These are phyloP conservation scores for Ooceraea biroi DNA, from an alignment of 1,140 invertebrate species.

Conservation along the genomic window DNA sequence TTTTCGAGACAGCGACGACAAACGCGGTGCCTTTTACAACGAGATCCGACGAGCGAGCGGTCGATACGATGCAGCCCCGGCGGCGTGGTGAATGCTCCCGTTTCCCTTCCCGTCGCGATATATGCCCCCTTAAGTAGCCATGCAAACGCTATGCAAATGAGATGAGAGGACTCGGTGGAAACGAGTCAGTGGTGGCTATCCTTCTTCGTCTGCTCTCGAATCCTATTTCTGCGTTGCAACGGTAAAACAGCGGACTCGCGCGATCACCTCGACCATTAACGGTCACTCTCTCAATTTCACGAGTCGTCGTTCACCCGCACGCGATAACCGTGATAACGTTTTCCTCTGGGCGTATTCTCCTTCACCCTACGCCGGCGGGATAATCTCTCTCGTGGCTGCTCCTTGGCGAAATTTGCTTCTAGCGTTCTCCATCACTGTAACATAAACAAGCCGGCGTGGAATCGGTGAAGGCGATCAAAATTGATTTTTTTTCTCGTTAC, in stretches of 20 bases:
- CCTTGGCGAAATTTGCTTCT: no score
- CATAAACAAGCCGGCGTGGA: no score
- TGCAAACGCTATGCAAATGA: conserved; percentile 62
- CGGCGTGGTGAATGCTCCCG: conserved; percentile 70
- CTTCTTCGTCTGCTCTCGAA: conserved; percentile 5
- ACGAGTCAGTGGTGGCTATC: conserved; percentile 40
- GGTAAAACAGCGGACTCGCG: conserved; percentile 6
- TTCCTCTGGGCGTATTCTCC: background rate
- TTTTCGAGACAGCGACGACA: conserved; percentile 54
- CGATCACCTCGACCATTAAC: background rate
- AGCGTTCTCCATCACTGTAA: no score
- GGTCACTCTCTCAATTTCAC: conserved; percentile 5
- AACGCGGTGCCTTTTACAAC: conserved; percentile 79
- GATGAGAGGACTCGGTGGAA: conserved; percentile 35
- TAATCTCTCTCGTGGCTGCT: background rate
- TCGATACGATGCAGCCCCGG: conserved; percentile 24
- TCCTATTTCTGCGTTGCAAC: conserved; percentile 9
- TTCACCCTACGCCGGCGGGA: background rate
- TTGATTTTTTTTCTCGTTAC: conserved; percentile 9
- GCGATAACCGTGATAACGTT: no score
- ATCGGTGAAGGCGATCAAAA: no score
- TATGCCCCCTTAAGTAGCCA: conserved; percentile 61
- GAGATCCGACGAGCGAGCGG: conserved; percentile 58
- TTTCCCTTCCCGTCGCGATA: conserved; percentile 33
- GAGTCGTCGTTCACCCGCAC: no score